A percentile compares a stretch with the other conserved stretches of the same genome.
Evolutionary conservation across 2,113 vertebrate species (phyloP).

Genomic region (Bos taurus): ARS-UCD2.0 NC_037337.1:49005001-49005500

Average conservation of each 20-base stretch:
- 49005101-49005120: background rate
- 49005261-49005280: background rate
- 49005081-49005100: background rate
- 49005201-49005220: background rate
- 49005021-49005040: background rate
- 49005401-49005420: background rate
- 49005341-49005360: background rate
- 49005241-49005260: background rate
- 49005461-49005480: background rate
- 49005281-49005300: background rate
- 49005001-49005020: background rate
- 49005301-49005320: background rate
- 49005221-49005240: background rate
- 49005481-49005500: background rate
- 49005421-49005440: background rate
- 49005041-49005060: background rate
- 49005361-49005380: background rate
- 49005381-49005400: background rate
- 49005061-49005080: background rate
- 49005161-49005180: background rate
- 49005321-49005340: background rate
- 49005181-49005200: background rate
- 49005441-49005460: background rate
- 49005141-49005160: background rate
- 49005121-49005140: background rate